Percentiles rank a stretch among this genome's conserved stretches.
Conservation (phyloP, 2,888 invertebrate species). For the Leptopilina syphax region DNA sequence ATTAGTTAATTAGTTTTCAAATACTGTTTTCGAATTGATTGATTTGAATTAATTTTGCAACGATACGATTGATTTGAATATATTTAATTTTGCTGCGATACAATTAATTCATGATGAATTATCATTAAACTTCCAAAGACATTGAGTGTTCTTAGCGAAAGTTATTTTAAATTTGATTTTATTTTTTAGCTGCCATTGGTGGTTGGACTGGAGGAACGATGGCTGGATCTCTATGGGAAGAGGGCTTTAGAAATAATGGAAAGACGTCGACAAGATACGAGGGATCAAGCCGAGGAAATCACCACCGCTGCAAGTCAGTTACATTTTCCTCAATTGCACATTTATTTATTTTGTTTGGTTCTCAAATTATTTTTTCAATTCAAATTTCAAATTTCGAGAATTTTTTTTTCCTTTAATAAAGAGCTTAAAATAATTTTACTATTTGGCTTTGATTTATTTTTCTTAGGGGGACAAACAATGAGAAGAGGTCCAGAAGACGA, state of each 20-base stretch:
- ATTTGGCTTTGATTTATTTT: conserved; percentile 39
- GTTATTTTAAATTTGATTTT: conserved; percentile 51
- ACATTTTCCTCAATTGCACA: conserved; percentile 47
- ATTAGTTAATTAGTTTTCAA: too few relatives aligned
- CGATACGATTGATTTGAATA: too few relatives aligned
- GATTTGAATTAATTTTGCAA: too few relatives aligned
- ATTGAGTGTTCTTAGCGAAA: conserved; percentile 34
- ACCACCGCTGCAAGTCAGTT: conserved; percentile 83
- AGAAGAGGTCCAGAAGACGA: conserved; percentile 81
- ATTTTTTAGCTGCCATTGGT: conserved; percentile 83
- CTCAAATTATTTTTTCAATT: too few relatives aligned
- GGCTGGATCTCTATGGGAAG: conserved; percentile 84
- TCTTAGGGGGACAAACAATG: conserved; percentile 69
- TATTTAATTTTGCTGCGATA: not conserved
- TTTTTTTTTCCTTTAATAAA: conserved; percentile 21
- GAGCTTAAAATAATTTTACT: not conserved
- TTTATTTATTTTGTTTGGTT: not conserved
- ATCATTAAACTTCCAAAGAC: conserved; percentile 23
- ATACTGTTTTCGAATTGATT: too few relatives aligned
- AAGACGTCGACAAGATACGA: conserved; percentile 92
- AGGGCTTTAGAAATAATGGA: conserved; percentile 87
- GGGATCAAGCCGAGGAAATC: conserved; percentile 96
- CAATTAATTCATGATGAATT: not conserved
- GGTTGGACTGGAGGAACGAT: conserved; percentile 87
- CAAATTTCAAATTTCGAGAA: too few relatives aligned